Evolutionary conservation across 2,113 vertebrate species (phyloP).

Genomic region (Psettodes erumei): DNA sequence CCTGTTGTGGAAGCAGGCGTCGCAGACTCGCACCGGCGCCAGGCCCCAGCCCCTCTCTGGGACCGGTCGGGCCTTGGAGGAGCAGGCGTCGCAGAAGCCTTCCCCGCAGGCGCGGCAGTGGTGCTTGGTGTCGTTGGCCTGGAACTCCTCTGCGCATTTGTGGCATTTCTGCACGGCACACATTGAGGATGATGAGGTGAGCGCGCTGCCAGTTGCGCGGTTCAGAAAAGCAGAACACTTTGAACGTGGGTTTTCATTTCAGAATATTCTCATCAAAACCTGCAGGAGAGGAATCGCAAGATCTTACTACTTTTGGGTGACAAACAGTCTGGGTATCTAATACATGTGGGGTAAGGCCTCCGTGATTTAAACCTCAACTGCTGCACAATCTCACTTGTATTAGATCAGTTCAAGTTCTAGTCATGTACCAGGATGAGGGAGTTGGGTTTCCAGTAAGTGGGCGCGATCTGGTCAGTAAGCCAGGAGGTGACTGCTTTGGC

Average conservation of each 20-base stretch:
- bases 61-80: constrained; percentile 92
- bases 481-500: constrained; percentile 98
- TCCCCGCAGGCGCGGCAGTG: constrained; percentile 98
- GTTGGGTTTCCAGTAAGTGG: constrained; percentile 97
- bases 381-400: background rate
- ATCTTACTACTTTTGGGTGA: background rate
- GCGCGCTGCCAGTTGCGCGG: background rate
- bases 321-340: background rate
- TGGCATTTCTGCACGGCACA: constrained; percentile 86
- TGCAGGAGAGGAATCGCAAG: background rate
- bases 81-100: constrained; percentile 95
- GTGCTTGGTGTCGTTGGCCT: constrained; percentile 95
- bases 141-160: constrained; percentile 90
- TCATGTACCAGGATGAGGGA: constrained; percentile 91
- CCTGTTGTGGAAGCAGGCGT: constrained; percentile 91
- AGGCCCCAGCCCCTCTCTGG: constrained; percentile 97
- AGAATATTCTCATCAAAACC: background rate
- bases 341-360: background rate
- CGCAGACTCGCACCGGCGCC: constrained; percentile 92
- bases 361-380: background rate
- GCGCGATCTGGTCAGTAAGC: constrained; percentile 99
- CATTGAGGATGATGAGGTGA: rapidly evolving
- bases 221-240: background rate
- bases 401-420: background rate
- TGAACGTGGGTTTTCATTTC: background rate